Evolutionary conservation across 2,113 vertebrate species (phyloP).

Genomic region (Pipra filicauda): DNA sequence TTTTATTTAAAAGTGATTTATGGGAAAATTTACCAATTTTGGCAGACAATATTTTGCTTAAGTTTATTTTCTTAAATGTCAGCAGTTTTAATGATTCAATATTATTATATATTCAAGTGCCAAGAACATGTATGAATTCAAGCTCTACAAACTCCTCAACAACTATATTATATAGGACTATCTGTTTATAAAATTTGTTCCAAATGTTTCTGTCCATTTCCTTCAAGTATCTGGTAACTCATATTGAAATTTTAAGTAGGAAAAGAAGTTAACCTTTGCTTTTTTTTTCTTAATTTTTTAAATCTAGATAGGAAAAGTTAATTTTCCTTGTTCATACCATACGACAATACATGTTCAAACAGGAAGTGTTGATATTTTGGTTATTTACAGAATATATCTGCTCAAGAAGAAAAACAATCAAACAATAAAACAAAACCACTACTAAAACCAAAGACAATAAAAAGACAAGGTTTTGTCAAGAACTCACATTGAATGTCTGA

Average conservation of each 20-base stretch:
- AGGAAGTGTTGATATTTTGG: background rate
- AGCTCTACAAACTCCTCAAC: background rate
- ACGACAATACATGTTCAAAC: background rate
- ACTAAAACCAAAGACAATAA: background rate
- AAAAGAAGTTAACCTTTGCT: background rate
- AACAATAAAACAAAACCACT: background rate
- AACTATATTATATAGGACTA: background rate
- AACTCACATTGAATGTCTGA: background rate
- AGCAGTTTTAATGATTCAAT: conserved; percentile 35
- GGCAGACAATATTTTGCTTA: conserved; percentile 13
- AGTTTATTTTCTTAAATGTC: conserved; percentile 29
- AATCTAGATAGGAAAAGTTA: background rate
- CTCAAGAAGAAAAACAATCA: background rate
- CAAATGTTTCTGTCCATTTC: background rate
- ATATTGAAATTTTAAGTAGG: background rate
- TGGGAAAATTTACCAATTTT: conserved; percentile 30
- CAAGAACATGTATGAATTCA: background rate
- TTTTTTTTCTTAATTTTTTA: background rate
- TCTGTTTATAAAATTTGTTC: background rate
- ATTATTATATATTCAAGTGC: background rate
- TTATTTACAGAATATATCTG: background rate
- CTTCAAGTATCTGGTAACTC: background rate
- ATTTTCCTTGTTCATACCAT: background rate
- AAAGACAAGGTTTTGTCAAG: background rate
- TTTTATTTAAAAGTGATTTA: conserved; percentile 61